Evolutionary conservation across 2,888 invertebrate species (phyloP), one percentile per base, ranked within the genome.

Genomic region (Epiblema foenella): DNA sequence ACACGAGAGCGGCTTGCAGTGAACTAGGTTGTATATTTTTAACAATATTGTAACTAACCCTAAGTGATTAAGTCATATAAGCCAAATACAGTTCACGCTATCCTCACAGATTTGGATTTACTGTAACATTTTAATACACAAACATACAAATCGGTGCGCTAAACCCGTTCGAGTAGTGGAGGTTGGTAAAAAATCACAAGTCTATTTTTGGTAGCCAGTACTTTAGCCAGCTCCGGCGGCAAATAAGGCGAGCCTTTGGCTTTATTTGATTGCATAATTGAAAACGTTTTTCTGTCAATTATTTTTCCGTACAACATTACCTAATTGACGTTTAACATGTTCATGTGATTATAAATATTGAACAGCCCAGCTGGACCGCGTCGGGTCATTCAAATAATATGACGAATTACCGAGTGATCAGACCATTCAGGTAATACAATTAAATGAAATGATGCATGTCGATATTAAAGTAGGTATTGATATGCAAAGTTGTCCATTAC

Each of bases 371-470:
- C 37, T 33, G 12, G 59, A 24, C 24, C 24, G 59, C 59, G n/a
- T n/a, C 29, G 24, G 42, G 54, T 65, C 57, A 54, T 64, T 60
- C 20, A 54, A 59, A 65, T 59, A 59, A 33, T 70, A 81, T 78
- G 80, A 78, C 73, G 79, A 76, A 79, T 80, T 85, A 86, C 83
- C 81, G 78, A 76, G 77, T 76, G 81, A 79, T 77, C 79, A 76
- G 75, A 71, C 77, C 81, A 85, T 86, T 85, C 84, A 89, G 91
- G 90, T 90, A 91, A 89, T 89, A 88, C 87, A 90, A 90, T 91
- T 89, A 92, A 88, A 91, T 86, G 84, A 86, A 93, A 91, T 91
- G 92, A 90, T 89, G 90, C 93, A 86, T 93, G 91, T 88, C 91
- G 86, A 89, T 90, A 90, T 89, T 89, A 90, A 90, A 91, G 89